A percentile compares a stretch with the other conserved stretches of the same genome.
These are phyloP conservation scores for Myopa tessellatipennis DNA, from an alignment of 2,888 invertebrate genomes.

Conservation along the genomic window DNA sequence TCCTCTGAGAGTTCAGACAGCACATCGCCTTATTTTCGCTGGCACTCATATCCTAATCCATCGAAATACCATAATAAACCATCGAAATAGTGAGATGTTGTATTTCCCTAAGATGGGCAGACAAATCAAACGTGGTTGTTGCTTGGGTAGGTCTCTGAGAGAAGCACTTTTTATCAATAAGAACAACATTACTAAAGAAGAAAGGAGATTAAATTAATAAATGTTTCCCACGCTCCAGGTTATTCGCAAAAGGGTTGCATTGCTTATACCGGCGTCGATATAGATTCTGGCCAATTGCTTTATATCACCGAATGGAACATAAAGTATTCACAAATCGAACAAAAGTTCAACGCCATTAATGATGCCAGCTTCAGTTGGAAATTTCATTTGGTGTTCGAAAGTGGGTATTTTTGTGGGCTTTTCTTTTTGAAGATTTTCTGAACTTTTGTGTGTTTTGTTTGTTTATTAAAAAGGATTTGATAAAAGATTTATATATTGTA, in stretches of 20 bases:
- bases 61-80: conserved; percentile 70
- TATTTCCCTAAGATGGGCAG: conserved; percentile 72
- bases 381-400: too few species aligned
- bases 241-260: conserved; percentile 81
- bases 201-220: neutral
- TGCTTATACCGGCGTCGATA: conserved; percentile 82
- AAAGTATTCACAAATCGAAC: conserved; percentile 66
- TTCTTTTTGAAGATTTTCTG: too few species aligned
- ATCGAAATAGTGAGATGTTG: conserved; percentile 70
- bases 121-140: conserved; percentile 79
- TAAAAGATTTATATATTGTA: too few species aligned
- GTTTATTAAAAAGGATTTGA: too few species aligned
- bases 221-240: conserved; percentile 63
- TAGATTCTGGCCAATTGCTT: conserved; percentile 77
- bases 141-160: conserved; percentile 70
- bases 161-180: neutral
- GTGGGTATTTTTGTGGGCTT: too few species aligned
- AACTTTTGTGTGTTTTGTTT: too few species aligned
- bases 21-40: conserved; percentile 67
- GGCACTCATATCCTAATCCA: conserved; percentile 60
- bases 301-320: conserved; percentile 83
- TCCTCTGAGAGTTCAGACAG: conserved; percentile 72
- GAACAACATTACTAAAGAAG: too few species aligned
- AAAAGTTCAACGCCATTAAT: conserved; percentile 50
- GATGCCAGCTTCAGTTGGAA: too few species aligned